Evolutionary conservation across 2,113 vertebrate genomes (phyloP).

Genomic region (Xenus cinereus): DNA sequence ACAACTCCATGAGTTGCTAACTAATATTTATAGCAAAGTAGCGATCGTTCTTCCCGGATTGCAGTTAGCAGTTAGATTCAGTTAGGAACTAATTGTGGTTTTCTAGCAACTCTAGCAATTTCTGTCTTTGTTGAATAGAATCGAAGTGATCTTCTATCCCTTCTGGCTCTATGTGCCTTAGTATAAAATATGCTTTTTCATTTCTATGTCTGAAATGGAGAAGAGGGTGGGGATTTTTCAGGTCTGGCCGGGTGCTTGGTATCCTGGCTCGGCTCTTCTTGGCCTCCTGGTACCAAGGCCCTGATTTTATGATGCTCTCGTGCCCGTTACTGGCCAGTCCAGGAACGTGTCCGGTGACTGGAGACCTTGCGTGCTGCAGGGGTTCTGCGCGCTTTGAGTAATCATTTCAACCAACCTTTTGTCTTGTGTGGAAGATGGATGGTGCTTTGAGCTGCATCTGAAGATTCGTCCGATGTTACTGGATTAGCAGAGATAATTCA

Average conservation of each 20-base stretch:
- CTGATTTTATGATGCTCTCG: not conserved
- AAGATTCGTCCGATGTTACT: fast-evolving
- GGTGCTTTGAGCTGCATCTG: not conserved
- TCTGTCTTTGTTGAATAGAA: not conserved
- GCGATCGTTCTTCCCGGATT: not conserved
- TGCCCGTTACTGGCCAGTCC: not conserved
- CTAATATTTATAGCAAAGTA: not conserved
- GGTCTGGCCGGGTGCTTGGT: not conserved
- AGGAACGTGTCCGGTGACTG: not conserved
- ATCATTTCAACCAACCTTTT: not conserved
- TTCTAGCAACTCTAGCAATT: not conserved
- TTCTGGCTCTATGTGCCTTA: not conserved
- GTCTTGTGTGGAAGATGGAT: not conserved
- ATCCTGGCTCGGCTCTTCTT: not conserved
- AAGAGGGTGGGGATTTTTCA: not conserved
- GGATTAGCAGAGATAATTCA: not conserved
- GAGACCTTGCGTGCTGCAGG: not conserved
- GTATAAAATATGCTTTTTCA: not conserved
- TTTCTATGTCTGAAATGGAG: not conserved
- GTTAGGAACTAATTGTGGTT: not conserved
- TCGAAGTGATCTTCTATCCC: not conserved
- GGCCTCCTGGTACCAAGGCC: not conserved
- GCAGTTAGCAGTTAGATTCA: not conserved
- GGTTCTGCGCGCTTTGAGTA: not conserved
- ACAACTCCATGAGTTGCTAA: not conserved